These are phyloP conservation scores for Ophonus ardosiacus DNA, from an alignment of 2,888 invertebrate species.

Conservation along the genomic window DNA sequence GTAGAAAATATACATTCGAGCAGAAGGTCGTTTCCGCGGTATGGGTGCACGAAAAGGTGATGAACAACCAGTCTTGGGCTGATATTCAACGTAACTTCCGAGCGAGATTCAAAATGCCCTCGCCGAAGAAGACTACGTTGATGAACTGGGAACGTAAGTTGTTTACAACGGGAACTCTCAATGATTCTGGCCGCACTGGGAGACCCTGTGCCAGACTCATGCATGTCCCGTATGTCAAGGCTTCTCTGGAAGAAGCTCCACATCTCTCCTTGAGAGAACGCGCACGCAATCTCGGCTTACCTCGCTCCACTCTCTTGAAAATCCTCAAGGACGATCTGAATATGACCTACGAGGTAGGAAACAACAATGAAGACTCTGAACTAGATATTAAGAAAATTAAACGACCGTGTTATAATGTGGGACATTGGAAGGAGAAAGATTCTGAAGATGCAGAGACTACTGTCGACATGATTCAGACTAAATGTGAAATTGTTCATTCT, in stretches of 20 bases:
- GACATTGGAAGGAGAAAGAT: slow-evolving; percentile 69
- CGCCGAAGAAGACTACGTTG: slow-evolving; percentile 72
- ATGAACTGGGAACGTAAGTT: slow-evolving; percentile 74
- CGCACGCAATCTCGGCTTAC: slow-evolving; percentile 73
- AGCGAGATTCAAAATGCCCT: slow-evolving; percentile 74
- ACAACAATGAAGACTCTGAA: slow-evolving; percentile 65
- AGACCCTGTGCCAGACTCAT: slow-evolving; percentile 72
- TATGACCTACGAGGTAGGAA: slow-evolving; percentile 70
- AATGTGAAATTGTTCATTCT: slow-evolving; percentile 39
- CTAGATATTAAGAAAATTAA: slow-evolving; percentile 68
- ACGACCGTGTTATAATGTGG: slow-evolving; percentile 68
- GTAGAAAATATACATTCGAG: slow-evolving; percentile 73
- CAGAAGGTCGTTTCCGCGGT: slow-evolving; percentile 76
- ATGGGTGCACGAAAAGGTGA: slow-evolving; percentile 76
- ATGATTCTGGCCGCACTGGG: slow-evolving; percentile 75
- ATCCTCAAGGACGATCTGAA: slow-evolving; percentile 73
- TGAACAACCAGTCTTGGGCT: slow-evolving; percentile 72
- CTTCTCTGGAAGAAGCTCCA: slow-evolving; percentile 73
- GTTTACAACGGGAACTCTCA: slow-evolving; percentile 74
- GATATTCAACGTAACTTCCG: slow-evolving; percentile 75
- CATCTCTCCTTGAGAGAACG: slow-evolving; percentile 75
- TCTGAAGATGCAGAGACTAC: slow-evolving; percentile 28
- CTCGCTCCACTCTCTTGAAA: slow-evolving; percentile 74
- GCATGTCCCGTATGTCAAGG: slow-evolving; percentile 73
- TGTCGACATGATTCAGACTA: slow-evolving; percentile 24